phyloP scores from a whole-genome alignment of 2,888 invertebrate species.

The Cryptocephalus primarius region DNA sequence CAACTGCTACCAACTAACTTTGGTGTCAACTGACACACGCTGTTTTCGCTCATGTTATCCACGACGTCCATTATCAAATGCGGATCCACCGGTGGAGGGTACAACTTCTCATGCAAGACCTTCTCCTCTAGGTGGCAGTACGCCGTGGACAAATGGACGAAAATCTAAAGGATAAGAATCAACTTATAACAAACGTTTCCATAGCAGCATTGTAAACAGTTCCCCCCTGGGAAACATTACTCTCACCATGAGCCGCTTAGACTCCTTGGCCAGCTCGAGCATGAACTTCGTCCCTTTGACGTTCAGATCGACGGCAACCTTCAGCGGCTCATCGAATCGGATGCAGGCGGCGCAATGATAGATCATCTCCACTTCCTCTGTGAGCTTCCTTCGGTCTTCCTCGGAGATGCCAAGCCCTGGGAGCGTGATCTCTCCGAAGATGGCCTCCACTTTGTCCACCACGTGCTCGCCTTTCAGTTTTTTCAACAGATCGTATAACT shows the following conservation, averaged over 20 bases:
- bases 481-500: constrained; percentile 70
- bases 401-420: constrained; percentile 58
- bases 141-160: constrained; percentile 78
- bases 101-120: constrained; percentile 72
- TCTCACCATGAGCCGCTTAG: constrained; percentile 60
- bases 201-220: too few species aligned
- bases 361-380: constrained; percentile 67
- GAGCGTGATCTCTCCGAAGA: constrained; percentile 61
- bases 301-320: constrained; percentile 83
- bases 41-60: constrained; percentile 69
- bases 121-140: constrained; percentile 83
- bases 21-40: constrained; percentile 51
- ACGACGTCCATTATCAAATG: constrained; percentile 63
- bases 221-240: too few species aligned
- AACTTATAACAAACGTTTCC: too few species aligned
- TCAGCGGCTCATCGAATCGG: constrained; percentile 83
- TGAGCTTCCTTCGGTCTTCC: constrained; percentile 51
- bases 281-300: constrained; percentile 83
- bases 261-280: constrained; percentile 67
- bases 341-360: constrained; percentile 71
- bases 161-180: constrained; percentile 38
- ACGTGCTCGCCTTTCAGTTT: constrained; percentile 49
- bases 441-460: constrained; percentile 55
- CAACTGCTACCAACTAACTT: constrained; percentile 44
- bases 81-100: constrained; percentile 72